Conservation (phyloP, 1,140 invertebrate species). For the Vanessa atalanta region DNA sequence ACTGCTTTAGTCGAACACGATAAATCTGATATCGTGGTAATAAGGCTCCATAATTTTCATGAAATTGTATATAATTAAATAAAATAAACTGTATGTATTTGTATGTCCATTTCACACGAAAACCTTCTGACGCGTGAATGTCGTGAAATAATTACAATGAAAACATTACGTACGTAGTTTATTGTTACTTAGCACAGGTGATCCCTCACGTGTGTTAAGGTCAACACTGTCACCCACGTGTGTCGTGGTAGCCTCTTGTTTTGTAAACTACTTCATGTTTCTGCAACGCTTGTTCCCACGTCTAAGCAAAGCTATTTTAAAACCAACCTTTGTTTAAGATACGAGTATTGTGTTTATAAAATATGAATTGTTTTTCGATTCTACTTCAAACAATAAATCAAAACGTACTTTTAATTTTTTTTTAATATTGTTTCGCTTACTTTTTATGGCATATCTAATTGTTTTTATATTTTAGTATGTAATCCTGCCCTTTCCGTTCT, state of each 20-base stretch:
- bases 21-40: too few species aligned
- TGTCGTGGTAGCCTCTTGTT: not conserved
- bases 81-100: too few species aligned
- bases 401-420: not conserved
- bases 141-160: not conserved
- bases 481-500: too few species aligned
- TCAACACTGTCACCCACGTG: not conserved
- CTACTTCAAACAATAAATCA: not conserved
- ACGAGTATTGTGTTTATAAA: slow-evolving; percentile 3
- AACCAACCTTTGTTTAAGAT: slow-evolving; percentile 6
- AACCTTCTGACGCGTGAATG: not conserved
- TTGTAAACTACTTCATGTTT: not conserved
- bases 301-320: not conserved
- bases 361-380: not conserved
- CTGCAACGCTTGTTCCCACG: not conserved
- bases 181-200: too few species aligned
- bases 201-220: not conserved
- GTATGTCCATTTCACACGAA: not conserved
- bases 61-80: too few species aligned
- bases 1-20: too few species aligned
- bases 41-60: too few species aligned
- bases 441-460: too few species aligned
- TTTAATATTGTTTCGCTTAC: not conserved
- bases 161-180: not conserved
- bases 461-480: too few species aligned